These are phyloP conservation scores for Sinocyclocheilus rhinocerous DNA, from an alignment of 2,113 vertebrate species.

Conservation along the genomic window DNA sequence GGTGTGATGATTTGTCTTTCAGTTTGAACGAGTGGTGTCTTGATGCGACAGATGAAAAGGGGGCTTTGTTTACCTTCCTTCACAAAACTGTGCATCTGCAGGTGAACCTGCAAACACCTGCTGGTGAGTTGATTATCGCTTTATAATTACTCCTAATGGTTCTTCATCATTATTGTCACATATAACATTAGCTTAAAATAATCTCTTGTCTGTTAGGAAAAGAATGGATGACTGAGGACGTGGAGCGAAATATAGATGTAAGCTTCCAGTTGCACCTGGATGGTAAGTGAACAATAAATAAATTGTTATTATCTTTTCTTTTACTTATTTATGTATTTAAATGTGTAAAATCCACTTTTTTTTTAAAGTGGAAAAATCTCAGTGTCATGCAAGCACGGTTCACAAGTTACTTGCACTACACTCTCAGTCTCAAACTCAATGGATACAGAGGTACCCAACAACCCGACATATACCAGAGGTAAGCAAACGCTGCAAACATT, in stretches of 20 bases:
- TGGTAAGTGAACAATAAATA: slow-evolving; percentile 62
- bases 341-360: neutral
- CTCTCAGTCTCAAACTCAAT: slow-evolving; percentile 54
- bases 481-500: neutral
- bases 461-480: slow-evolving; percentile 68
- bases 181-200: neutral
- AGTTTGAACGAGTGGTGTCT: slow-evolving; percentile 77
- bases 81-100: slow-evolving; percentile 68
- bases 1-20: slow-evolving; percentile 12
- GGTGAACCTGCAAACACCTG: slow-evolving; percentile 59
- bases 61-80: slow-evolving; percentile 68
- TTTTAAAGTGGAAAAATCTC: slow-evolving; percentile 63
- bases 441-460: slow-evolving; percentile 70
- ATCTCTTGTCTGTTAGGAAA: slow-evolving; percentile 53
- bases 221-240: slow-evolving; percentile 20
- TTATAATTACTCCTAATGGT: neutral
- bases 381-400: slow-evolving; percentile 65
- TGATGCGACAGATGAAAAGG: slow-evolving; percentile 46
- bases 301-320: neutral
- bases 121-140: slow-evolving; percentile 59
- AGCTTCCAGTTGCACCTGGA: slow-evolving; percentile 66
- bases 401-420: slow-evolving; percentile 70
- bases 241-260: slow-evolving; percentile 64
- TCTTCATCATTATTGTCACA: neutral
- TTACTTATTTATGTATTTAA: neutral